Evolutionary conservation across 2,113 vertebrate species (phyloP).

Genomic region (Pollachius pollachius): DNA sequence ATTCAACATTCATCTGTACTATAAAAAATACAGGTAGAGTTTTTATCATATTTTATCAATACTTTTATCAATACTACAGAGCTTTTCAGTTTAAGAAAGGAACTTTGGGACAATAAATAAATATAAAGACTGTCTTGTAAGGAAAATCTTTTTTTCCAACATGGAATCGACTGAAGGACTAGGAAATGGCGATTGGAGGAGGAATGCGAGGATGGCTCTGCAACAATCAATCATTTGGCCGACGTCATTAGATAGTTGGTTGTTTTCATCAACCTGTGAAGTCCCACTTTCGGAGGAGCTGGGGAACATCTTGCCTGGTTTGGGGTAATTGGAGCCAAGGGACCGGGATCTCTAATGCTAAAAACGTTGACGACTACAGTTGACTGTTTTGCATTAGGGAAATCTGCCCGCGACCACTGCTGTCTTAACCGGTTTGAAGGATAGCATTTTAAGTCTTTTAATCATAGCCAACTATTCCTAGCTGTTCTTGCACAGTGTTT

Average conservation of each 20-base stretch:
- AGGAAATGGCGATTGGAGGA: slow-evolving; percentile 2
- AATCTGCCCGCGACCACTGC: not conserved
- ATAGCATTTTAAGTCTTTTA: not conserved
- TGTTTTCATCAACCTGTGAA: slow-evolving; percentile 39
- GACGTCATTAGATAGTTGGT: slow-evolving; percentile 22
- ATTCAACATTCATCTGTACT: not conserved
- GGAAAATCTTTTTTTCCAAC: slow-evolving; percentile 2
- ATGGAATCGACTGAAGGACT: slow-evolving; percentile 1
- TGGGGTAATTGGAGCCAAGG: slow-evolving; percentile 45
- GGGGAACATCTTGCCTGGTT: slow-evolving; percentile 19
- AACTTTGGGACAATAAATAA: too few species aligned
- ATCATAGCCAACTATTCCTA: not conserved
- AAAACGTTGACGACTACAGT: slow-evolving; percentile 33
- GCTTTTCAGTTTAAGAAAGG: not conserved
- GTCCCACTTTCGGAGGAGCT: slow-evolving; percentile 27
- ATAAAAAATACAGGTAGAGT: too few species aligned
- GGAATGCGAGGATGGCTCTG: slow-evolving; percentile 23
- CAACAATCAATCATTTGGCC: slow-evolving; percentile 18
- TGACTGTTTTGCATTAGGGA: slow-evolving; percentile 26
- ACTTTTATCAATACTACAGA: not conserved
- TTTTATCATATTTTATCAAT: not conserved
- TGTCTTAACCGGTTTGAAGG: not conserved
- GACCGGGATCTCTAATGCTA: slow-evolving; percentile 27
- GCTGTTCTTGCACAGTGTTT: not conserved
- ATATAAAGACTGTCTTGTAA: slow-evolving; percentile 10